These are phyloP conservation scores for Dolichomitus sp. DNA, from an alignment of 2,888 invertebrate genomes.

Conservation along the genomic window DNA sequence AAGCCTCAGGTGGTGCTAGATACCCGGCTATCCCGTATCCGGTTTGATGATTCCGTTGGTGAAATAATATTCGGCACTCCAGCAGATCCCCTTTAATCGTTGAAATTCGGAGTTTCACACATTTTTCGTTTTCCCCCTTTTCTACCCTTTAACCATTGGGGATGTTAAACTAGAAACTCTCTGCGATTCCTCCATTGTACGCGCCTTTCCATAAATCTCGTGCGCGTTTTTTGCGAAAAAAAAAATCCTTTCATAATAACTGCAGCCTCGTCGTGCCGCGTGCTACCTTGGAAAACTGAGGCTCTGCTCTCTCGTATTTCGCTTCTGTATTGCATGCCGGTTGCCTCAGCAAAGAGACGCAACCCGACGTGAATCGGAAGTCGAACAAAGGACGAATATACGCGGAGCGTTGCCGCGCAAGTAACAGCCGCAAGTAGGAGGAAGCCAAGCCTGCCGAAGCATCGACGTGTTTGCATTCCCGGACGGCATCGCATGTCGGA, in stretches of 20 bases:
- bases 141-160: background rate
- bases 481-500: slow-evolving; percentile 21
- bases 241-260: slow-evolving; percentile 25
- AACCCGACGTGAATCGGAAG: slow-evolving; percentile 34
- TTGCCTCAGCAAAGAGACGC: slow-evolving; percentile 24
- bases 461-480: slow-evolving; percentile 33
- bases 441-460: slow-evolving; percentile 22
- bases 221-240: background rate
- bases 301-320: slow-evolving; percentile 16
- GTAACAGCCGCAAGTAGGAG: slow-evolving; percentile 16
- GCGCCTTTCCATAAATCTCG: slow-evolving; percentile 6
- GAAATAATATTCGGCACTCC: slow-evolving; percentile 20
- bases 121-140: background rate
- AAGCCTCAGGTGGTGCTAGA: background rate
- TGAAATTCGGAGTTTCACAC: background rate
- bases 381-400: slow-evolving; percentile 41
- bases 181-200: background rate
- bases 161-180: background rate
- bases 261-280: background rate
- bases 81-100: slow-evolving; percentile 17
- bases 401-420: slow-evolving; percentile 4
- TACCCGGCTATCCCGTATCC: background rate
- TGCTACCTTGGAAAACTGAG: slow-evolving; percentile 18
- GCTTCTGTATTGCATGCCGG: slow-evolving; percentile 20
- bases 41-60: slow-evolving; percentile 6